These are phyloP conservation scores for Tromatobia lineatoria DNA, from an alignment of 2,888 invertebrate species.

Conservation along the genomic window DNA sequence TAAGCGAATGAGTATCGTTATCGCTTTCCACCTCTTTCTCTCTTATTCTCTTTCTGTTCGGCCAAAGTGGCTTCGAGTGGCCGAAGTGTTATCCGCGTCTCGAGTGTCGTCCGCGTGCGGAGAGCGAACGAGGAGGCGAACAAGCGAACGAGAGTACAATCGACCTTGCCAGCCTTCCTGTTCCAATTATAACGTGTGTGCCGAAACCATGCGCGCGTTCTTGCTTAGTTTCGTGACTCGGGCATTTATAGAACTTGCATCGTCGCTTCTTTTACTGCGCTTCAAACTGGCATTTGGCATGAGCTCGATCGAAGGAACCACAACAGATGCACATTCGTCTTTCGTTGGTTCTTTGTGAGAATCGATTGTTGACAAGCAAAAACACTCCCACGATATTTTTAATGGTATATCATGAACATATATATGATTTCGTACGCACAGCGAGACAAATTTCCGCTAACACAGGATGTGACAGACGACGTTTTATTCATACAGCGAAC, in stretches of 20 bases:
- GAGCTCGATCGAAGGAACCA: background rate
- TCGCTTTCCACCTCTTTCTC: conserved; percentile 6
- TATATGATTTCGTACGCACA: background rate
- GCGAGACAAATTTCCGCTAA: no score
- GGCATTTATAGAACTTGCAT: conserved; percentile 51
- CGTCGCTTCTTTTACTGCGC: conserved; percentile 45
- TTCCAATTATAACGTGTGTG: conserved; percentile 78
- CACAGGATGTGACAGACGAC: no score
- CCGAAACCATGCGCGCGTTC: conserved; percentile 56
- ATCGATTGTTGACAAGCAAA: conserved; percentile 2
- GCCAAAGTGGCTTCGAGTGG: conserved; percentile 48
- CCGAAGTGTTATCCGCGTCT: conserved; percentile 51
- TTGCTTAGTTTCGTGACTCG: conserved; percentile 22
- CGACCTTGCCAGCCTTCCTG: conserved; percentile 78
- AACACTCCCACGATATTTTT: background rate
- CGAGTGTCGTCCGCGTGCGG: conserved; percentile 28
- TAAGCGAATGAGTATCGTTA: conserved; percentile 5
- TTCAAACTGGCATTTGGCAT: conserved; percentile 51
- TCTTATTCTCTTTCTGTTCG: conserved; percentile 20
- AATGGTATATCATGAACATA: no score
- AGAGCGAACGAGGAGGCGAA: conserved; percentile 14
- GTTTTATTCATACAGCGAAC: background rate
- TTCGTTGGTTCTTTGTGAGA: background rate
- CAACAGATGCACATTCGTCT: conserved; percentile 17
- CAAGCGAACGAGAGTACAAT: conserved; percentile 55